Conservation (phyloP, 2,113 vertebrate genomes). For the Macrotis lagotis region DNA sequence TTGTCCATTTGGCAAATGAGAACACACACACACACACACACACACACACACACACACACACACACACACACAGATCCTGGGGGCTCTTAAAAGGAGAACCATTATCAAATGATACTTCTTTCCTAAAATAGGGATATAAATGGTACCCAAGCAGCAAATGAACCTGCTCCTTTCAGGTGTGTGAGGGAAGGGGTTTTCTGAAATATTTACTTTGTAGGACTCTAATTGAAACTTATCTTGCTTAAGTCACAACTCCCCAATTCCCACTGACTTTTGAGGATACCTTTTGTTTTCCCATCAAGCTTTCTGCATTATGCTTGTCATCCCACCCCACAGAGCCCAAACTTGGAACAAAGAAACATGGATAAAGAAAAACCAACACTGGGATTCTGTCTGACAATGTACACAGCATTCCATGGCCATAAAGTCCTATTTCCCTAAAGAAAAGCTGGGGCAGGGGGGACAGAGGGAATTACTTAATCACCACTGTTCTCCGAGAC, state of each 20-base stretch:
- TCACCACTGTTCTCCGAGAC: neutral
- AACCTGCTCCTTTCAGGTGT: neutral
- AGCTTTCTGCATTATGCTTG: neutral
- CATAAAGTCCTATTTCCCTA: neutral
- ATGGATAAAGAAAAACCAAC: neutral
- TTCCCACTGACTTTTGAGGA: neutral
- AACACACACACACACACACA: too few relatives aligned
- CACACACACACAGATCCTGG: neutral
- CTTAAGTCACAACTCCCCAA: neutral
- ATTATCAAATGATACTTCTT: neutral
- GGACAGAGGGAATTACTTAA: neutral
- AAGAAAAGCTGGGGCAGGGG: neutral
- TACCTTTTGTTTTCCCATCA: neutral
- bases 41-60: too few relatives aligned
- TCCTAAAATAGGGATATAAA: neutral
- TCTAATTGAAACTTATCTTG: neutral
- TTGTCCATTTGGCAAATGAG: neutral
- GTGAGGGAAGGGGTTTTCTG: neutral
- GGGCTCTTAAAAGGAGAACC: neutral
- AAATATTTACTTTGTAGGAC: neutral
- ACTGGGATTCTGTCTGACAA: neutral
- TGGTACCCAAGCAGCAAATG: neutral
- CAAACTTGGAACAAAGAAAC: neutral
- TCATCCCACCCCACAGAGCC: neutral
- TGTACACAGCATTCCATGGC: neutral